Conservation (phyloP, 2,888 invertebrate genomes). For the Melipona bicolor region DNA sequence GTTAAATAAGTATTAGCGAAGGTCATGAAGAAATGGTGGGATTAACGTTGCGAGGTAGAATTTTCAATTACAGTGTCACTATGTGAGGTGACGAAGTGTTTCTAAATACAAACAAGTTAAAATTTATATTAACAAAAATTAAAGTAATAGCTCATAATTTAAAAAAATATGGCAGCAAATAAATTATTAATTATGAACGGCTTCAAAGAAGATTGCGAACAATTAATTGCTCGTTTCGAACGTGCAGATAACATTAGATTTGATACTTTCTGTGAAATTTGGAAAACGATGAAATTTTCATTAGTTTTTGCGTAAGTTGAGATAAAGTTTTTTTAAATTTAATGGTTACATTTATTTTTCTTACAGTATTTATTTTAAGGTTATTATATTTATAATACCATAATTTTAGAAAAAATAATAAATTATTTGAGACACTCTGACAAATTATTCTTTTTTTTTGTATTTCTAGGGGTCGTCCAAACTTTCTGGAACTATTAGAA, state of each 20-base stretch:
- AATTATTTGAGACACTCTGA: conserved; percentile 1
- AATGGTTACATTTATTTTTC: background rate
- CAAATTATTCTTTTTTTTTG: conserved; percentile 2
- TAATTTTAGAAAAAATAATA: background rate
- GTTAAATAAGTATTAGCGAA: too few relatives aligned
- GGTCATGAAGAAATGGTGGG: background rate
- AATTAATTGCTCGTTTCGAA: conserved; percentile 74
- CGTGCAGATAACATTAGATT: conserved; percentile 74
- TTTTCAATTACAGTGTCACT: background rate
- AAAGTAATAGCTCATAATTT: background rate
- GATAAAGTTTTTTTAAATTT: background rate
- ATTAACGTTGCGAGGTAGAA: background rate
- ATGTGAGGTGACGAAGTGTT: background rate
- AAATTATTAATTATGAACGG: conserved; percentile 45
- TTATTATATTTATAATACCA: background rate
- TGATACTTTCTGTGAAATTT: conserved; percentile 76
- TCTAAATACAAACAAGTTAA: conserved; percentile 1
- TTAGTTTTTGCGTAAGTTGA: conserved; percentile 77
- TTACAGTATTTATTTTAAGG: background rate
- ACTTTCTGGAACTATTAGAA: conserved; percentile 73
- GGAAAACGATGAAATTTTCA: conserved; percentile 80
- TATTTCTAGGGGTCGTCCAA: conserved; percentile 71
- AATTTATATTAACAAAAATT: background rate
- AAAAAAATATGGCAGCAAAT: conserved; percentile 30
- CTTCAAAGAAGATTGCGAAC: conserved; percentile 73